Evolutionary conservation across 2,888 invertebrate genomes (phyloP).

Genomic region (Plemyria rubiginata): DNA sequence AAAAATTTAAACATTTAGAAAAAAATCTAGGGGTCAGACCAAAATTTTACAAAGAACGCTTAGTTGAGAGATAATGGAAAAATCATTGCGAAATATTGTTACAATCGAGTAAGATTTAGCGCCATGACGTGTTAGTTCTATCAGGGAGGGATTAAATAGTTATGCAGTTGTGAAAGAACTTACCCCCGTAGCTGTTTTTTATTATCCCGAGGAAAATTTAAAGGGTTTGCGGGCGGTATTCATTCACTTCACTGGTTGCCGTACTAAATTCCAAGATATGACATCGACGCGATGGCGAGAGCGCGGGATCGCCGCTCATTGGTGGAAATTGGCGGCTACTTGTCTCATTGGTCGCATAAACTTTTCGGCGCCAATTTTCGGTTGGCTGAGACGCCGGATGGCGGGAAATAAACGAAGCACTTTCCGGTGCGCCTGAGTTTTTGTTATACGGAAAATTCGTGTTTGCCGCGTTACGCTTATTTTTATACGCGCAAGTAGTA

Average conservation of each 20-base stretch:
- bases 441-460: conserved; percentile 76
- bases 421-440: conserved; percentile 77
- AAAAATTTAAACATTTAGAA: conserved; percentile 26
- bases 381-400: conserved; percentile 81
- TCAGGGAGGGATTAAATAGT: conserved; percentile 36
- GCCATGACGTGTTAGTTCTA: conserved; percentile 45
- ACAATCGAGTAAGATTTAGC: conserved; percentile 37
- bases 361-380: conserved; percentile 83
- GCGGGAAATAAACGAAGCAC: conserved; percentile 77
- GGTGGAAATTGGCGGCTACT: conserved; percentile 81
- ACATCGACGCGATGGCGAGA: conserved; percentile 82
- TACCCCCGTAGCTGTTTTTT: conserved; percentile 66
- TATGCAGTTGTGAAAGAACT: conserved; percentile 47
- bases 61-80: conserved; percentile 50
- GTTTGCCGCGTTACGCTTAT: conserved; percentile 72
- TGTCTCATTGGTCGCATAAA: conserved; percentile 65
- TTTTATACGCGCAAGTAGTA: conserved; percentile 42
- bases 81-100: conserved; percentile 58
- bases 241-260: conserved; percentile 79
- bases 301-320: conserved; percentile 79
- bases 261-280: conserved; percentile 84
- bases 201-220: conserved; percentile 74
- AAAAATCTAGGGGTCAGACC: conserved; percentile 16
- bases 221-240: conserved; percentile 81
- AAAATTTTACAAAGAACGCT: conserved; percentile 29